phyloP scores from a whole-genome alignment of 2,797 vertebrate genomes.

The Neomorphus geoffroyi region DNA sequence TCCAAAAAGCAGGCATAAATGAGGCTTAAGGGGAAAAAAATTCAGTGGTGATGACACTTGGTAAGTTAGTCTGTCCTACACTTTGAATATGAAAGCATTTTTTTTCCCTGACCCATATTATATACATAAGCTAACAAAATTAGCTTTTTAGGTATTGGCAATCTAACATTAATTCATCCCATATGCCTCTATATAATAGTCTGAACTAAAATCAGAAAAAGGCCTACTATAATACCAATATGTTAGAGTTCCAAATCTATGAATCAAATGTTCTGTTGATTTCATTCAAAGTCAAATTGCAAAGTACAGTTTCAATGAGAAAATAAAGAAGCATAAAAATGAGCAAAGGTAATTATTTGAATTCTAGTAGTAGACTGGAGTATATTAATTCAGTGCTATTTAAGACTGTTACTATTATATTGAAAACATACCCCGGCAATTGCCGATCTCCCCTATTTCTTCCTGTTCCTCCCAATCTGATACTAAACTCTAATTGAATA shows the following conservation, averaged over 20 bases:
- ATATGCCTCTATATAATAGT: no score
- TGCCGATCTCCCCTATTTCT: neutral
- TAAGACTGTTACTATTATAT: neutral
- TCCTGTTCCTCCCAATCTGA: neutral
- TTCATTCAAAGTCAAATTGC: neutral
- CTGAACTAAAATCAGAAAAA: neutral
- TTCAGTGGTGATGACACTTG: neutral
- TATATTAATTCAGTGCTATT: neutral
- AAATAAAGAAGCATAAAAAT: neutral
- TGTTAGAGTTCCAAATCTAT: neutral
- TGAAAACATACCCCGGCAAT: neutral
- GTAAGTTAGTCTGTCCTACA: neutral
- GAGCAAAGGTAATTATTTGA: neutral
- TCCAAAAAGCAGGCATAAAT: slow-evolving; percentile 13
- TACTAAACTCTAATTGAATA: neutral
- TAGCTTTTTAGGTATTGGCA: neutral
- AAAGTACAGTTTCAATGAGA: neutral
- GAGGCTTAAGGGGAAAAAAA: neutral
- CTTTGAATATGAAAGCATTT: neutral
- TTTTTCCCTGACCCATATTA: neutral
- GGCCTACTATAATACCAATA: neutral
- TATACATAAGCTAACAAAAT: neutral
- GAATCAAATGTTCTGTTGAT: neutral
- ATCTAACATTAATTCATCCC: neutral
- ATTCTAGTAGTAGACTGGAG: neutral